Conservation (phyloP, 2,888 invertebrate genomes). For the Philonicus albiceps region DNA sequence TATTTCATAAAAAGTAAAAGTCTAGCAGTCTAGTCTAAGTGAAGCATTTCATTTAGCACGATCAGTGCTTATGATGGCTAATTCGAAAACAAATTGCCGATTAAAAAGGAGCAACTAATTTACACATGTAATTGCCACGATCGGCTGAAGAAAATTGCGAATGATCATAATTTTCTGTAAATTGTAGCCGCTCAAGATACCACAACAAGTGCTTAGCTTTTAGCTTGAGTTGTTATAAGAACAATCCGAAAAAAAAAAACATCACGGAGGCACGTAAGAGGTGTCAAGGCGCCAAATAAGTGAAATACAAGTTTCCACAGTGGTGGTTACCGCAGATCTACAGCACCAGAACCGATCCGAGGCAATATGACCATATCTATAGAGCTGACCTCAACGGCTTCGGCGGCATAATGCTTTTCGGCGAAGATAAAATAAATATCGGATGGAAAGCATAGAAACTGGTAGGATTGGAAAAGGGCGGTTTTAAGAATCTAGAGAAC, state of each 20-base stretch:
- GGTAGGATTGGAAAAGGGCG: not conserved
- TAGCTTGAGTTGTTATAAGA: not conserved
- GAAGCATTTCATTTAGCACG: not conserved
- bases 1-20: not conserved
- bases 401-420: not conserved
- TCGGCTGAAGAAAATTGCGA: not conserved
- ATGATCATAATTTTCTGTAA: not conserved
- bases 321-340: not conserved
- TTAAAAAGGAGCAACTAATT: not conserved
- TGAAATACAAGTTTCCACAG: not conserved
- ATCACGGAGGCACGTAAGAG: conserved; percentile 32
- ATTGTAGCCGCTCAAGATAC: not conserved
- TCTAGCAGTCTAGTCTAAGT: too few species aligned
- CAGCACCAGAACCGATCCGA: not conserved
- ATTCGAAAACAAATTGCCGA: not conserved
- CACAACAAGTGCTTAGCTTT: not conserved
- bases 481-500: not conserved
- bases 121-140: not conserved
- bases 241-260: conserved; percentile 1
- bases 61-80: not conserved
- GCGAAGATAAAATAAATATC: too few species aligned
- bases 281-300: conserved; percentile 29
- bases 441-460: not conserved
- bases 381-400: conserved; percentile 18
- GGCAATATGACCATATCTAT: conserved; percentile 7